Evolutionary conservation across 2,113 vertebrate genomes (phyloP), one percentile per base, ranked within the genome.

Genomic region (Nothocercus julius): DNA sequence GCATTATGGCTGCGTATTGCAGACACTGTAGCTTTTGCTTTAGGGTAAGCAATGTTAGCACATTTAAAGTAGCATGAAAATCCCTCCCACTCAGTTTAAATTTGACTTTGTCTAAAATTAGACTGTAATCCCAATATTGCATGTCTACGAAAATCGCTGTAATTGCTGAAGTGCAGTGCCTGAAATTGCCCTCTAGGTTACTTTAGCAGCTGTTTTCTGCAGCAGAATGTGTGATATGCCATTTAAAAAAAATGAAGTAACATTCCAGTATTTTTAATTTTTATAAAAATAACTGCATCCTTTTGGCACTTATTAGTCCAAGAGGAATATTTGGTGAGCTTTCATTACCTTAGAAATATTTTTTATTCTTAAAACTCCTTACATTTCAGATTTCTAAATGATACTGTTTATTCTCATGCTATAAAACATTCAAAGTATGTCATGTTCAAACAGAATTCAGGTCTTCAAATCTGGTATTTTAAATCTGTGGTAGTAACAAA

Each of bases 151-250:
- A 91, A 97, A 94, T 82, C 94, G 83, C 94, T 90, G 74, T 93
- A 93, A 95, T 95, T 54, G 53, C 78, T 95, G 86, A 93, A 96
- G 81, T 93, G 89, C 81, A 82, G 66, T 91, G 88, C 89, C 78
- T 93, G 79, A 94, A 97, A 86, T 90, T 95, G 82, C 87, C 95
- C 90, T 90, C 90, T 92, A 82, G 87, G 93, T 89, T 88, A 96
- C 72, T 68, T 86, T 78, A 92, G 87, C 69, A 94, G 81, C 72
- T 97, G 78, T 44, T 82, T 79, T 92, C 85, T 83, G 67, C 68
- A 92, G 83, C 85, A 92, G 69, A 89, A 89, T 94, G 82, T 59
- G 62, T 28, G 22, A 85, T 82, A 24, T 89, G 68, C 78, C 82
- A 86, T 90, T 92, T 93, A 87, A 88, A 92, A 83, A 84, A 91